Percentiles rank a stretch among this genome's conserved stretches.
phyloP scores from a whole-genome alignment of 53 echinoderm and acorn worm species.

The Apostichopus leukothele region DNA sequence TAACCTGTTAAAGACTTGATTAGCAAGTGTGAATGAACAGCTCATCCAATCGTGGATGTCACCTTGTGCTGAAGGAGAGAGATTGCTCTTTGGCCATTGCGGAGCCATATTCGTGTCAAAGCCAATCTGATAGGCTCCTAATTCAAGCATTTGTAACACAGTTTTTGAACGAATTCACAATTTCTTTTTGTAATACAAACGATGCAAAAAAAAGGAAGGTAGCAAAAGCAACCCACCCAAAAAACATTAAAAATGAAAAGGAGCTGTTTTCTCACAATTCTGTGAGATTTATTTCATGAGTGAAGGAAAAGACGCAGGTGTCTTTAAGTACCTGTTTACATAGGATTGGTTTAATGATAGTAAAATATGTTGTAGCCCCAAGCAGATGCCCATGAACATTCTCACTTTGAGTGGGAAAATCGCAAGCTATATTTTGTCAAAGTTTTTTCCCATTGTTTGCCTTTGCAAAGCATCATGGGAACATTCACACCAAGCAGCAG shows the following conservation, averaged over 20 bases:
- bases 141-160: not conserved
- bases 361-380: not conserved
- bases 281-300: not conserved
- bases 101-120: not conserved
- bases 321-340: not conserved
- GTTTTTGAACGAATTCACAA: not conserved
- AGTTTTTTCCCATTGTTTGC: not conserved
- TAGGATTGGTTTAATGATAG: not conserved
- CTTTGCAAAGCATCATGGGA: no score
- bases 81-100: not conserved
- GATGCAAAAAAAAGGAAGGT: no score
- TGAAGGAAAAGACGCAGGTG: not conserved
- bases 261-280: not conserved
- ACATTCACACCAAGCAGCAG: no score
- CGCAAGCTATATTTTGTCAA: not conserved
- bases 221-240: not conserved
- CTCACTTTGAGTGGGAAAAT: not conserved
- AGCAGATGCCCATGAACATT: not conserved
- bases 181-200: not conserved
- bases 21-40: no score
- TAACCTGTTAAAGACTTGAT: no score
- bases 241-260: not conserved
- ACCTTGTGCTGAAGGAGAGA: not conserved
- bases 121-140: not conserved
- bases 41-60: not conserved